Base-by-base conservation (phyloP, 2,113 vertebrate species). In the Hyperoodon ampullatus region DNA sequence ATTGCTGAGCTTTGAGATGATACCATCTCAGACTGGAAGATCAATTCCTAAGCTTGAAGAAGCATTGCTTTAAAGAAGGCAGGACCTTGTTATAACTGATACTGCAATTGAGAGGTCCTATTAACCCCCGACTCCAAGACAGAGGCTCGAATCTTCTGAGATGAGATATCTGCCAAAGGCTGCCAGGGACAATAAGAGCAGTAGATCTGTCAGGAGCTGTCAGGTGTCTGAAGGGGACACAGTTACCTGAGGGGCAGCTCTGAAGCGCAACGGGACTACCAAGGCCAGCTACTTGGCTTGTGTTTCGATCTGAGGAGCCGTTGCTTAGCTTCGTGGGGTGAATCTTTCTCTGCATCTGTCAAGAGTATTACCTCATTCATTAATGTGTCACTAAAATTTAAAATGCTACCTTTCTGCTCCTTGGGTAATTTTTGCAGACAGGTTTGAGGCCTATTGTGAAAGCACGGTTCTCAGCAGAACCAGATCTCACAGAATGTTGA, bases 311-410 rank as follows among this genome's bases (percentile, higher is more conserved):
- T 19, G 58, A 75, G 88, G 33, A 61, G 55, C n/a, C 47, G 44
- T 53, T 30, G 53, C 87, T 78, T n/a, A 5, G 55, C 70, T 65
- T 88, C 77, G 39, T n/a, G 19, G 23, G 63, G 61, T 39, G 91
- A 70, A 9, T 87, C 35, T 71, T 81, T 24, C 95, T 82, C 63
- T 19, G 66, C 47, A 18, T 66, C 86, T 93, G 87, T 90, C 95
- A 90, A 26, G 96, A 93, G 80, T 61, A 84, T 95, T 94, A 77
- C 70, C 87, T 87, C 71, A 44, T 92, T 95, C 89, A 58, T 93
- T 97, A 93, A 94, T 9, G 39, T 97, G 96, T 94, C 89, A 92
- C 89, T 87, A 47, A 93, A 81, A 94, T 89, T 90, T 97, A 95
- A 96, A 96, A 92, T n/a, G 53, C 53, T 39, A 53, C 87, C 81